Evolutionary conservation across 2,888 invertebrate species (phyloP), one percentile per base, ranked within the genome.

Genomic region (Chaetogeoica ovagalla): DNA sequence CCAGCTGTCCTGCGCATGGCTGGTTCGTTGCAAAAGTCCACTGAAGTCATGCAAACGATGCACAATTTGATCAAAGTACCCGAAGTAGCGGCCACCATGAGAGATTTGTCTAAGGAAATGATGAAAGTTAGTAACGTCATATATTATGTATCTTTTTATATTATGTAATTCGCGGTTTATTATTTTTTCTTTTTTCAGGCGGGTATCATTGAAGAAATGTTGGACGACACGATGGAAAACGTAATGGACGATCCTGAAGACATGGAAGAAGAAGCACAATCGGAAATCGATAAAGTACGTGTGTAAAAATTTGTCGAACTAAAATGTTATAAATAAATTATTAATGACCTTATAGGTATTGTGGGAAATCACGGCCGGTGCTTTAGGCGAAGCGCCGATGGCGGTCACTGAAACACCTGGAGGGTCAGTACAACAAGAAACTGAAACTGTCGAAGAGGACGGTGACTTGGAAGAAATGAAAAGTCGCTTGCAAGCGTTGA

Each of bases 1-100:
- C 23, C 86, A 95, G 97, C 97, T n/a, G 96, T 96, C 15, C 88
- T 98, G 83, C 90, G 97, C 84, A 93, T 98, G 17, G 95, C 97
- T 43, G 98, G 98, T 9, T 92, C 97, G 0, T 87, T 99, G 72
- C 91, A 95, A 85, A 97, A 97, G 86, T 98, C 98, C 48, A 97
- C 98, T 3, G 97, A 98, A 89, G 98, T 99, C 0, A 98, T 99
- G 98, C 94, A 94, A 87, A 94, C 95, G 0, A 98, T 99, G 97
- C 97, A 98, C 85, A 91, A 92, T 8, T 88, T 99, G 11, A 88
- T 98, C 4, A 91, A 94, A 83, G 90, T 98, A 21, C 97, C 97
- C 0, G 98, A 99, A 87, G 91, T 99, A 5, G 94, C 97, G 0
- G 92, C 92, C 62, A 97, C 96, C 0, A 99, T 99, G 98, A 92